Conservation (phyloP, 64 coral and sea anemone genomes). For the Exaiptasia diaphana region DNA sequence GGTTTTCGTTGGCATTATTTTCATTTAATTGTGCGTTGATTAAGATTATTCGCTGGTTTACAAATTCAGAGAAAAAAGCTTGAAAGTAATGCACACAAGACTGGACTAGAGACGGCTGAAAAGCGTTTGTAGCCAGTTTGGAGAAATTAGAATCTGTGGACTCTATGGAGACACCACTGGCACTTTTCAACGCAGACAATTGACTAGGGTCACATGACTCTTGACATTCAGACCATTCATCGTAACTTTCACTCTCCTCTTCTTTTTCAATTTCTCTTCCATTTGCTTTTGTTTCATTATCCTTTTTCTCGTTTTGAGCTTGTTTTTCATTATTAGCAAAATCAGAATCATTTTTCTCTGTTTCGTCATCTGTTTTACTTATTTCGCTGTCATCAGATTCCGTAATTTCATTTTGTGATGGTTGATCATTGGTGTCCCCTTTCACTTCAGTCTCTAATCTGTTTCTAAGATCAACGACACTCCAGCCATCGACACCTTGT, state of each 20-base stretch:
- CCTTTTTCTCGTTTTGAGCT: background rate
- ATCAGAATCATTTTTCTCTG: constrained; percentile 8
- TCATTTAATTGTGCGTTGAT: background rate
- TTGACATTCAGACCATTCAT: constrained; percentile 81
- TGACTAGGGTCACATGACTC: background rate
- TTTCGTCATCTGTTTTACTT: background rate
- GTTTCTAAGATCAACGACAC: constrained; percentile 29
- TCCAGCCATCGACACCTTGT: constrained; percentile 20
- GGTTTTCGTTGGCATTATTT: background rate
- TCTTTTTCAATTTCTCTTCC: background rate
- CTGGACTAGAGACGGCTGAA: constrained; percentile 81
- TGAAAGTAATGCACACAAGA: constrained; percentile 83
- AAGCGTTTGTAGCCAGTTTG: constrained; percentile 8
- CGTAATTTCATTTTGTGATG: background rate
- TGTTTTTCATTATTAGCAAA: background rate
- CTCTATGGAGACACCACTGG: background rate
- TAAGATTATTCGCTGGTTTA: constrained; percentile 29
- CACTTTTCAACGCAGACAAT: background rate
- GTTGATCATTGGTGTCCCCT: background rate
- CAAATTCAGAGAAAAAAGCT: constrained; percentile 80
- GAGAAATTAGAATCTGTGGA: background rate
- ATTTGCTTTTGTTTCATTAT: background rate
- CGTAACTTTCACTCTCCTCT: background rate
- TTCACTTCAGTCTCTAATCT: background rate
- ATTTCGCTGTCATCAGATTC: background rate